Evolutionary conservation across 2,888 invertebrate genomes (phyloP).

Genomic region (Rutpela maculata): DNA sequence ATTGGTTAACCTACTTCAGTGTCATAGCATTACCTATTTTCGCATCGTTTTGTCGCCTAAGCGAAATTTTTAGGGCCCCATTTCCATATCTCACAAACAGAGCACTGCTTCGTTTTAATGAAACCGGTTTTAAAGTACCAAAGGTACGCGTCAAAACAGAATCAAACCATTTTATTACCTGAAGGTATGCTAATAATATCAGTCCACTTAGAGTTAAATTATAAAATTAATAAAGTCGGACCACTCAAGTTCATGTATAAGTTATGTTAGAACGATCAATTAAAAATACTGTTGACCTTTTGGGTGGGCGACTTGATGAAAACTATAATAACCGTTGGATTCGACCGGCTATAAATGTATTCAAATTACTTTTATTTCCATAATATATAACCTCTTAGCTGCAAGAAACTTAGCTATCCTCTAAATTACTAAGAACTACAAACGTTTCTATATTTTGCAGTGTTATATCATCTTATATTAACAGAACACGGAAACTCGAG

Average conservation of each 20-base stretch:
- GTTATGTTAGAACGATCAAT: constrained; percentile 13
- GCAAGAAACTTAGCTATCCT: constrained; percentile 10
- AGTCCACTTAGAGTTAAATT: background rate
- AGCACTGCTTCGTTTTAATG: too few species aligned
- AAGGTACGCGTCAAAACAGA: background rate
- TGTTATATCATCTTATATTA: constrained; percentile 57
- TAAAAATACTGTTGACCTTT: constrained; percentile 11
- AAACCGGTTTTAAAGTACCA: background rate
- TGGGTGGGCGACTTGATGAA: constrained; percentile 26
- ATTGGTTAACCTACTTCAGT: too few species aligned
- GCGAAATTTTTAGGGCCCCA: too few species aligned
- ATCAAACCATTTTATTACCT: background rate
- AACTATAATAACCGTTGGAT: constrained; percentile 21
- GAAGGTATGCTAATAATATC: too few species aligned
- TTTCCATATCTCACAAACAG: too few species aligned
- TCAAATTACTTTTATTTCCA: constrained; percentile 10
- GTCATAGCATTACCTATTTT: too few species aligned
- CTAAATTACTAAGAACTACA: constrained; percentile 11
- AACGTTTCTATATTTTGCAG: constrained; percentile 53
- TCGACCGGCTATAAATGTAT: constrained; percentile 23
- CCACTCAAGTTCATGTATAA: constrained; percentile 8
- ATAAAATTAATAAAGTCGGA: background rate
- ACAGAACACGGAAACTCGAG: constrained; percentile 55
- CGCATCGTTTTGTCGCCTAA: too few species aligned
- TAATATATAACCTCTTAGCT: background rate